Base-by-base conservation (phyloP, 2,797 vertebrate genomes). In the Thalassophryne amazonica region DNA sequence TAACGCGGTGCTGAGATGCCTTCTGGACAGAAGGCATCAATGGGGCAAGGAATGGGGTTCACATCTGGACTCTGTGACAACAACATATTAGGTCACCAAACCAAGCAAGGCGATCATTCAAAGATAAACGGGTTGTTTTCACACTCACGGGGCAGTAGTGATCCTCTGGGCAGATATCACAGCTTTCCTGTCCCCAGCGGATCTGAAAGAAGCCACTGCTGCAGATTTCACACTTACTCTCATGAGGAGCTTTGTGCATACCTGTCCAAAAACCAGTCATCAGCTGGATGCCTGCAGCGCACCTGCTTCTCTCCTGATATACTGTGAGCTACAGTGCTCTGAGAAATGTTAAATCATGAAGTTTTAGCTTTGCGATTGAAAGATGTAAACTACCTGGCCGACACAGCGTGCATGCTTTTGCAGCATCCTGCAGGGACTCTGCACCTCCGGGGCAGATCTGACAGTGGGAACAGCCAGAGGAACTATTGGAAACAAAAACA, bases 71-170 rank as follows among this genome's bases (percentile, higher is more conserved):
- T 94, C 94, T 96, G 70, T 63, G 19, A 34, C 21, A 40, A 60
- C 11, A 48, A 65, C 16, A 39, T 2, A 7, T 35, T 20, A 7
- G 15, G 10, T 75, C 28, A 73, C 2, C 5, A 20, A 43, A 67
- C 28, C 20, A 9, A 5, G 2, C 8, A 8, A 16, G 3, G 6
- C 9, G n/a, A 34, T 29, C 4, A 24, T 11, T 45, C 1, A 11
- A n/a, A 10, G 1, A 13, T 5, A 23, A 3, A 32, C 14, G 14
- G 12, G 8, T 28, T 45, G 14, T 37, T 28, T 33, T 21, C 5
- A 7, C 16, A 83, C 93, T 93, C 81, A 95, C 94, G 2, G 94
- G 94, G 46, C 94, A 96, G 87, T 95, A 96, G 83, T 95, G 87
- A 27, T 89, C 87, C 60, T 93, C 88, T n/a, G 94, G 94, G 62